A percentile compares a stretch with the other conserved stretches of the same genome.
These are phyloP conservation scores for Epinephelus fuscoguttatus DNA, from an alignment of 2,113 vertebrate genomes.

Conservation along the genomic window DNA sequence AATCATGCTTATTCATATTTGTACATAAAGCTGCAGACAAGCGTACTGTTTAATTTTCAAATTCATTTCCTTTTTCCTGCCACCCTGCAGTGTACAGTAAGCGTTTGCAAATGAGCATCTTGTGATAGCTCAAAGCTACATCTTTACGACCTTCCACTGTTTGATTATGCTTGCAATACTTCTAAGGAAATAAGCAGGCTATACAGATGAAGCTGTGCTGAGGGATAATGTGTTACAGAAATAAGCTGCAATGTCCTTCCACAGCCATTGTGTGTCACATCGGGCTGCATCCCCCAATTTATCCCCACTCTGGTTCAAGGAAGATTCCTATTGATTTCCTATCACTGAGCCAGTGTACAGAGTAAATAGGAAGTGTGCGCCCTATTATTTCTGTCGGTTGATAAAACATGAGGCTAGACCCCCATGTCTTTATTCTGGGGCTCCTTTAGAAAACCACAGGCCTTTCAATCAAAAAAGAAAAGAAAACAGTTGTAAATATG, in stretches of 20 bases:
- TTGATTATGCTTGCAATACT: constrained; percentile 53
- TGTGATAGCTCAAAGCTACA: constrained; percentile 37
- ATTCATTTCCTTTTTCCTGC: constrained; percentile 16
- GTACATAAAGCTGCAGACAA: constrained; percentile 14
- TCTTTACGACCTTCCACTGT: constrained; percentile 48
- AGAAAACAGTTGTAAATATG: constrained; percentile 39
- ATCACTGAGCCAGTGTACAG: constrained; percentile 69
- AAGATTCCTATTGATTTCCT: constrained; percentile 81
- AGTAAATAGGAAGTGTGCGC: constrained; percentile 77
- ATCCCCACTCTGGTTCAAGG: constrained; percentile 66
- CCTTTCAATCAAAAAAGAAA: constrained; percentile 25
- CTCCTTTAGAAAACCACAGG: constrained; percentile 15
- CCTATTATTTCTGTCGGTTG: constrained; percentile 75
- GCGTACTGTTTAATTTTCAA: constrained; percentile 18
- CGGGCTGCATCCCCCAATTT: constrained; percentile 64
- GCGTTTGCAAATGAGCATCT: constrained; percentile 42
- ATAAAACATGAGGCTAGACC: constrained; percentile 65
- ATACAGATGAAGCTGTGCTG: constrained; percentile 41
- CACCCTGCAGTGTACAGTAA: constrained; percentile 12
- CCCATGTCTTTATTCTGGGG: constrained; percentile 64
- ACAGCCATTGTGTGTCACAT: constrained; percentile 66
- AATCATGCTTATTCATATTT: neutral
- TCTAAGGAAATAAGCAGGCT: constrained; percentile 57
- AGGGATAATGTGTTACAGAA: constrained; percentile 47
- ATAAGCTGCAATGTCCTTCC: constrained; percentile 68